A percentile compares a stretch with the other conserved stretches of the same genome.
phyloP scores from a whole-genome alignment of 2,113 vertebrate species.

The Catharus fuscescens region DNA sequence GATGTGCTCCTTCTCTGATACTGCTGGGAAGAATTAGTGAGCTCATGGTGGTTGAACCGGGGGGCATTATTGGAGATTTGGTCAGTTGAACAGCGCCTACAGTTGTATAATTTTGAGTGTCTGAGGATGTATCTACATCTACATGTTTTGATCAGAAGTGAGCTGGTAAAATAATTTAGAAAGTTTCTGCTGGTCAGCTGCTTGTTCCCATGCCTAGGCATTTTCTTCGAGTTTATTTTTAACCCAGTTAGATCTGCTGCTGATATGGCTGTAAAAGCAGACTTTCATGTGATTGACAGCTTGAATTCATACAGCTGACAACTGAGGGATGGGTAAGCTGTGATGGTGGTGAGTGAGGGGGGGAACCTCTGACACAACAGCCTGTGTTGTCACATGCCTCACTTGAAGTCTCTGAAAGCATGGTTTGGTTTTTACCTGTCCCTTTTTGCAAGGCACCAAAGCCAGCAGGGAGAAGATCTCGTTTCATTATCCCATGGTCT shows the following conservation, averaged over 20 bases:
- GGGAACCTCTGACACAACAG: not conserved
- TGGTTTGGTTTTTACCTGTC: not conserved
- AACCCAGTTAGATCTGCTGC: constrained; percentile 7
- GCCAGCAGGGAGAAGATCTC: not conserved
- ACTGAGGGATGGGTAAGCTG: constrained; percentile 19
- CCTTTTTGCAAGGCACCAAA: not conserved
- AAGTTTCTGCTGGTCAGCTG: constrained; percentile 19
- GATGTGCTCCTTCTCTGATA: not conserved
- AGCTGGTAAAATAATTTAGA: not conserved
- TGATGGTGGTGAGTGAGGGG: constrained; percentile 17
- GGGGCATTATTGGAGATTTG: not conserved
- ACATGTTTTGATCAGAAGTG: not conserved
- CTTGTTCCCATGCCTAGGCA: not conserved
- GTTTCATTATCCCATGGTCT: not conserved
- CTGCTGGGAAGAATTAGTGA: not conserved
- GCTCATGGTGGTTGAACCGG: not conserved
- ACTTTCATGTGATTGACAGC: not conserved
- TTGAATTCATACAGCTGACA: constrained; percentile 29
- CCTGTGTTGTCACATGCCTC: not conserved
- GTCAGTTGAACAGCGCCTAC: not conserved
- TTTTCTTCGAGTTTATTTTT: constrained; percentile 54
- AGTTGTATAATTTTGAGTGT: not conserved
- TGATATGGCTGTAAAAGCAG: constrained; percentile 27
- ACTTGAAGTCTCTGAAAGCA: not conserved
- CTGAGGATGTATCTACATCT: not conserved